A percentile compares a stretch with the other conserved stretches of the same genome.
These are phyloP conservation scores for Hypsopygia costalis DNA, from an alignment of 2,888 invertebrate species.

Conservation along the genomic window DNA sequence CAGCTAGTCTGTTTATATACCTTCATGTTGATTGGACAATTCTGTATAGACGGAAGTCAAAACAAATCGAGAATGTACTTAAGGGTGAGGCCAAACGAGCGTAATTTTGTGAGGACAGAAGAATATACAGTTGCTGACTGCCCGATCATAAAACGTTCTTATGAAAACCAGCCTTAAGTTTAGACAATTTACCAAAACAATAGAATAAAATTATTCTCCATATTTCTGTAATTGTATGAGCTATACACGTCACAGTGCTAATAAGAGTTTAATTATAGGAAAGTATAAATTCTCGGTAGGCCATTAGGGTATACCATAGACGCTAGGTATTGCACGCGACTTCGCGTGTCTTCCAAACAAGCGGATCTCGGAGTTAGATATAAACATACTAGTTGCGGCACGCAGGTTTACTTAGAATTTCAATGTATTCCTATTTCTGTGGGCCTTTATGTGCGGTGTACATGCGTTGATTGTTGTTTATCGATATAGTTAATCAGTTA, in stretches of 20 bases:
- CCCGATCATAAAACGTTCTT: no score
- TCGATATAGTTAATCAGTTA: background rate
- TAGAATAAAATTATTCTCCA: no score
- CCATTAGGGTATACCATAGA: conserved; percentile 31
- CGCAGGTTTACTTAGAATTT: conserved; percentile 14
- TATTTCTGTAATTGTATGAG: background rate
- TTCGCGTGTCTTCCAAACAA: conserved; percentile 37
- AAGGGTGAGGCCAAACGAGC: no score
- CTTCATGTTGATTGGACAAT: no score
- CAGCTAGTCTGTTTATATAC: no score
- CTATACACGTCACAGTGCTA: conserved; percentile 1
- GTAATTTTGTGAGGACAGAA: no score
- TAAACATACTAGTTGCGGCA: conserved; percentile 16
- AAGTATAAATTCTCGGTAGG: conserved; percentile 38
- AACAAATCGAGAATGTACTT: no score
- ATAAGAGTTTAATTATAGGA: conserved; percentile 22
- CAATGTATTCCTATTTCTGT: background rate
- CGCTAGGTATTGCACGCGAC: conserved; percentile 37
- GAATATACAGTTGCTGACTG: no score
- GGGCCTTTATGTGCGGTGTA: background rate
- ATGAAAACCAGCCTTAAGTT: background rate
- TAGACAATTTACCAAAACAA: no score
- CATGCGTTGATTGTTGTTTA: background rate
- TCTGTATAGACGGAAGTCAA: no score
- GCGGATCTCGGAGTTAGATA: conserved; percentile 31